Percentiles rank a stretch among this genome's conserved stretches.
Conservation (phyloP, 2,888 invertebrate genomes). For the Eristalis tenax region DNA sequence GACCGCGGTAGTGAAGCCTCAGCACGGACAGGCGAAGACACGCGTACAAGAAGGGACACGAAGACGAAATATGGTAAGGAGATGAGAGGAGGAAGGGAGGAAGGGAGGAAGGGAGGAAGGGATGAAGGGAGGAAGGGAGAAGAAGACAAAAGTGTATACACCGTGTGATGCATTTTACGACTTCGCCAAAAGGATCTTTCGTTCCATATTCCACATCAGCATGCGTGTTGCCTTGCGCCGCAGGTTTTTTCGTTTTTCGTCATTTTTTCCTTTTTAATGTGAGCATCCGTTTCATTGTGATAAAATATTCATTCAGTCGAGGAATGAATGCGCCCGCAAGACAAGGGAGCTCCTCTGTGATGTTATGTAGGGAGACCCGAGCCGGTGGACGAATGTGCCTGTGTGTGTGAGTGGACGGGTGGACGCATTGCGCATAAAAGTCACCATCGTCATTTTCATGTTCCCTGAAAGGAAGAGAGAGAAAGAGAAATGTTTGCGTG, state of each 20-base stretch:
- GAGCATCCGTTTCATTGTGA: slow-evolving; percentile 35
- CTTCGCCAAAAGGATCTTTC: slow-evolving; percentile 55
- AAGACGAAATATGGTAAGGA: slow-evolving; percentile 28
- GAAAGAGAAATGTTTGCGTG: slow-evolving; percentile 35
- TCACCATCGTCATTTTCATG: background rate
- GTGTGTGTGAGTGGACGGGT: background rate
- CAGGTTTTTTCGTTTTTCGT: slow-evolving; percentile 9
- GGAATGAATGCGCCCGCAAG: slow-evolving; percentile 22
- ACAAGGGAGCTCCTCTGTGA: background rate
- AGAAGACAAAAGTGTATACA: slow-evolving; percentile 18
- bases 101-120: background rate
- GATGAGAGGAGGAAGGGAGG: too few relatives aligned
- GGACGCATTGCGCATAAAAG: background rate
- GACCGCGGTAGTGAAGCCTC: background rate
- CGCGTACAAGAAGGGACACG: background rate
- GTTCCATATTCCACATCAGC: slow-evolving; percentile 33
- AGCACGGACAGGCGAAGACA: background rate
- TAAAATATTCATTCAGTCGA: slow-evolving; percentile 41
- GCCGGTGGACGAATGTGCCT: background rate
- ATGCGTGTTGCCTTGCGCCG: slow-evolving; percentile 17
- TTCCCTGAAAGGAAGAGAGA: background rate
- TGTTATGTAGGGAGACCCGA: too few relatives aligned
- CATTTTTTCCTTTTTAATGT: background rate
- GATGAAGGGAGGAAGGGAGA: slow-evolving; percentile 7
- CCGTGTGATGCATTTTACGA: slow-evolving; percentile 66